These are phyloP conservation scores for Eupristina koningsbergeri DNA, from an alignment of 1,140 invertebrate species.

Conservation along the genomic window DNA sequence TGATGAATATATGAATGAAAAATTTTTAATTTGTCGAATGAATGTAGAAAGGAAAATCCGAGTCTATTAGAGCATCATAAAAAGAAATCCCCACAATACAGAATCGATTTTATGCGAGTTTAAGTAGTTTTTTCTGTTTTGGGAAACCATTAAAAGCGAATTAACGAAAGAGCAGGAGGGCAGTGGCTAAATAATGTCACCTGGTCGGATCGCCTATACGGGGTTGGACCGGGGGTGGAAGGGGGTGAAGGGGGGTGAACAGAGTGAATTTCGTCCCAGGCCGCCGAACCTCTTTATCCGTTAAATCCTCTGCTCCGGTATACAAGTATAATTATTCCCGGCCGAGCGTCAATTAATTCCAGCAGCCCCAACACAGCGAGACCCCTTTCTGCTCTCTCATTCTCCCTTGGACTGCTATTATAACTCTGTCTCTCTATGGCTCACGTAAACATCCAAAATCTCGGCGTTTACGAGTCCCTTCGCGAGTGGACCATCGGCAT, in stretches of 20 bases:
- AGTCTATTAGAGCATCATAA: not conserved
- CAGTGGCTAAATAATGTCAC: slow-evolving; percentile 25
- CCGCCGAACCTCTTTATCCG: slow-evolving; percentile 37
- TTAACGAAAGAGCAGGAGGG: not conserved
- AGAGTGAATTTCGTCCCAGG: not conserved
- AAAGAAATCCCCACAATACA: not conserved
- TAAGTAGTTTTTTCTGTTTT: not conserved
- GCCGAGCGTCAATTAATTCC: slow-evolving; percentile 41
- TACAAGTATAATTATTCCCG: slow-evolving; percentile 45
- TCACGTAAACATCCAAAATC: slow-evolving; percentile 26
- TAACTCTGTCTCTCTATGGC: not conserved
- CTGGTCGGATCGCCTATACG: slow-evolving; percentile 10
- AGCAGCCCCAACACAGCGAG: slow-evolving; percentile 35
- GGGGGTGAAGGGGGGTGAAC: not conserved
- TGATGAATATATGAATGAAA: not conserved
- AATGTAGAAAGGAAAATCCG: not conserved
- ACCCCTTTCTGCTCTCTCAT: not conserved
- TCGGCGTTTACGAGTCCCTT: not conserved
- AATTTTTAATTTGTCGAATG: not conserved
- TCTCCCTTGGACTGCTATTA: not conserved
- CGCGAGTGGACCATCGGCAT: not conserved
- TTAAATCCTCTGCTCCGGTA: slow-evolving; percentile 14
- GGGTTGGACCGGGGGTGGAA: not conserved
- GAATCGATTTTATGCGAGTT: slow-evolving; percentile 3
- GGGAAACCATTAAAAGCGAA: slow-evolving; percentile 33